Evolutionary conservation across 2,797 vertebrate species (phyloP).

Genomic region (Streptopelia turtur): DNA sequence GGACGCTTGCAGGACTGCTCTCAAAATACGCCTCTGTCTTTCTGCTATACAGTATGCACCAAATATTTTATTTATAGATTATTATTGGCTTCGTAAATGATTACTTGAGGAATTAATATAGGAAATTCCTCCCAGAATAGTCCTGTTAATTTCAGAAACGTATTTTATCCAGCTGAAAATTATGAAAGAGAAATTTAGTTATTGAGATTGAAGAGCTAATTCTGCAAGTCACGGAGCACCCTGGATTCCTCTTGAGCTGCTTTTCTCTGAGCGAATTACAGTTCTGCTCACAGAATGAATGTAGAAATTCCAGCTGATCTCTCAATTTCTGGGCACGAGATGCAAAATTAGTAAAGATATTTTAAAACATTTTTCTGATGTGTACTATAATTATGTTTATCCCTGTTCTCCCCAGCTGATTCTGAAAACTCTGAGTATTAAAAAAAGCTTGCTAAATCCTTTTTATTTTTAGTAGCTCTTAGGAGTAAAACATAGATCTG

Average conservation of each 20-base stretch:
- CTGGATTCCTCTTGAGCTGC: slow-evolving; percentile 38
- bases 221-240: slow-evolving; percentile 17
- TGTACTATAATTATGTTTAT: slow-evolving; percentile 65
- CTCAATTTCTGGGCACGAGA: slow-evolving; percentile 56
- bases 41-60: neutral
- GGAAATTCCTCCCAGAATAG: slow-evolving; percentile 57
- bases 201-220: slow-evolving; percentile 38
- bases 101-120: neutral
- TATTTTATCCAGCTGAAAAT: slow-evolving; percentile 14
- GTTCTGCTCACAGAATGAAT: slow-evolving; percentile 44
- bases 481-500: neutral
- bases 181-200: slow-evolving; percentile 21
- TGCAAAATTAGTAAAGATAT: slow-evolving; percentile 65
- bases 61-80: slow-evolving; percentile 4
- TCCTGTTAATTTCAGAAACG: slow-evolving; percentile 40
- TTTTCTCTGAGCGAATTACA: slow-evolving; percentile 11
- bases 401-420: slow-evolving; percentile 61
- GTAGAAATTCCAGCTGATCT: slow-evolving; percentile 60
- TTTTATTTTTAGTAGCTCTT: slow-evolving; percentile 42
- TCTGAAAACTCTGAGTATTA: slow-evolving; percentile 38
- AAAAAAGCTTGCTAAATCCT: slow-evolving; percentile 55
- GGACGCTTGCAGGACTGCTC: neutral
- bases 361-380: slow-evolving; percentile 63
- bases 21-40: neutral
- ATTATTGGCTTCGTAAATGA: slow-evolving; percentile 18